phyloP scores from a whole-genome alignment of 92 coral and sea anemone genomes.

The Siderastrea radians region DNA sequence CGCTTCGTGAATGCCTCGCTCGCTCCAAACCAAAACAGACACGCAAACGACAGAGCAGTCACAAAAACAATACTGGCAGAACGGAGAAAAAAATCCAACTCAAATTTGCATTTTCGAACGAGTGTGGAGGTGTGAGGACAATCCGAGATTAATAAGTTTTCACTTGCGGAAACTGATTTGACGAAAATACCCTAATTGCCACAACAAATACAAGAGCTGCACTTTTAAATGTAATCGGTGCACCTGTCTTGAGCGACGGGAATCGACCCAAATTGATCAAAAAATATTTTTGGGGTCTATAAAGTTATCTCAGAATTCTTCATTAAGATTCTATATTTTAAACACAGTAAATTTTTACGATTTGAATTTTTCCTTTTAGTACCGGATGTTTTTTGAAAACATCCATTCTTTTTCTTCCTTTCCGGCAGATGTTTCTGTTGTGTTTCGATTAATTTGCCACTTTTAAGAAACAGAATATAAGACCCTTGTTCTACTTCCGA shows the following conservation, averaged over 20 bases:
- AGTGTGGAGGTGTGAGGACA: slow-evolving; percentile 49
- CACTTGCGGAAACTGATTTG: slow-evolving; percentile 59
- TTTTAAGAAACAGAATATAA: slow-evolving; percentile 13
- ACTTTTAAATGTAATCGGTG: slow-evolving; percentile 28
- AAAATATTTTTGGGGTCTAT: slow-evolving; percentile 7
- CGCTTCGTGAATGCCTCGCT: slow-evolving; percentile 7
- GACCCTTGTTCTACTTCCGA: background rate
- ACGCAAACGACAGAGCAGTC: background rate
- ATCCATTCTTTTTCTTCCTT: background rate
- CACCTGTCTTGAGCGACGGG: slow-evolving; percentile 31
- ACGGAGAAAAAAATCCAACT: background rate
- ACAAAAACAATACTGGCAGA: slow-evolving; percentile 4
- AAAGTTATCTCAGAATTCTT: slow-evolving; percentile 5
- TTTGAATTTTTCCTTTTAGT: background rate
- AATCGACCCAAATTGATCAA: slow-evolving; percentile 28
- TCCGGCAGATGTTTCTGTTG: slow-evolving; percentile 41
- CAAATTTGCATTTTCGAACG: slow-evolving; percentile 49
- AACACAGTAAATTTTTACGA: background rate
- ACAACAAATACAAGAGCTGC: slow-evolving; percentile 56
- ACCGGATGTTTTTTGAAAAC: slow-evolving; percentile 13
- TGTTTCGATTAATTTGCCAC: slow-evolving; percentile 10
- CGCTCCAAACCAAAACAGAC: background rate
- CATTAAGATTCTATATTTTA: background rate
- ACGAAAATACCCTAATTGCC: slow-evolving; percentile 51
- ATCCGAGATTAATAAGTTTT: slow-evolving; percentile 46